These are phyloP conservation scores for Otolemur crassicaudatus DNA, from an alignment of 2,797 vertebrate genomes.

Conservation along the genomic window DNA sequence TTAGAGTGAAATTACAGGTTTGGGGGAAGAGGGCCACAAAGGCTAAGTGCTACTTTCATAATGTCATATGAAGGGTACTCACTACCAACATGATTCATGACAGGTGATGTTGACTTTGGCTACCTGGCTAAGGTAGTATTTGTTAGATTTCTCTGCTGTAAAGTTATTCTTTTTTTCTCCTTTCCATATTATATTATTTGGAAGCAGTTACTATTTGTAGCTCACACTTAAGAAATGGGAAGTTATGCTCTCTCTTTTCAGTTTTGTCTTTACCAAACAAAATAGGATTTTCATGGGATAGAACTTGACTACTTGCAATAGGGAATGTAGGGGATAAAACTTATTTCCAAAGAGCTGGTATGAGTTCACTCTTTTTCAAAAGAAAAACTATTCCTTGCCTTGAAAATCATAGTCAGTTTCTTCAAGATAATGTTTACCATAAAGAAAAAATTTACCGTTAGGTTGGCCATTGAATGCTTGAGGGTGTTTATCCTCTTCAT, in stretches of 20 bases:
- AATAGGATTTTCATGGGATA: neutral
- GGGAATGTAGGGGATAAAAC: neutral
- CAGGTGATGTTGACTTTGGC: neutral
- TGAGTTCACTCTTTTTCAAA: constrained; percentile 23
- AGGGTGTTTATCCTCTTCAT: neutral
- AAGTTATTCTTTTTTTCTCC: neutral
- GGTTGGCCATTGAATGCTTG: constrained; percentile 29
- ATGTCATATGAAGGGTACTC: neutral
- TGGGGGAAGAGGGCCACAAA: neutral
- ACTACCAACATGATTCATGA: neutral
- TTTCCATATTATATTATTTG: neutral
- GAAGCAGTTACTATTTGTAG: neutral
- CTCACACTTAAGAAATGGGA: neutral
- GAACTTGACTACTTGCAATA: neutral
- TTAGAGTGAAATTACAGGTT: neutral
- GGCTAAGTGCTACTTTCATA: neutral
- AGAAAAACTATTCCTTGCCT: constrained; percentile 60
- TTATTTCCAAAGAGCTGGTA: constrained; percentile 50
- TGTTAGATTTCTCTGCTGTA: neutral
- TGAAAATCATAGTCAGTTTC: constrained; percentile 37
- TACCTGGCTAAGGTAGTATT: neutral
- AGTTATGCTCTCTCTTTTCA: neutral
- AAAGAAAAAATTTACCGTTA: constrained; percentile 36
- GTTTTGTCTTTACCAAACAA: constrained; percentile 36
- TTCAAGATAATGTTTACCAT: constrained; percentile 64